phyloP scores from a whole-genome alignment of 2,113 vertebrate species.

The Mobula birostris region DNA sequence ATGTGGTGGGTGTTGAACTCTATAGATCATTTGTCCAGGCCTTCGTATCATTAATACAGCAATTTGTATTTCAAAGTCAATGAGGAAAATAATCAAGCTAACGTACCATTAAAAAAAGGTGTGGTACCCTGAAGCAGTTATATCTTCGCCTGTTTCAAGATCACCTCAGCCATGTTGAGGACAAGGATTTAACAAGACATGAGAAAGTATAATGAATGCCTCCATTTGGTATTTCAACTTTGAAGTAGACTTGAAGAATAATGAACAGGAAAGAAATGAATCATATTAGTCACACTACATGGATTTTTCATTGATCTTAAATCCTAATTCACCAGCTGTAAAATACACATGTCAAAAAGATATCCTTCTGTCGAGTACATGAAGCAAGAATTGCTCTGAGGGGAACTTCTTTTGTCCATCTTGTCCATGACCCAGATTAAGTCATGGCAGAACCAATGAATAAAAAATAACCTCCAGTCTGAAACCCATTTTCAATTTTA shows the following conservation, averaged over 20 bases:
- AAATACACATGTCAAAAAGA: too few relatives aligned
- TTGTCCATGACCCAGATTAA: too few relatives aligned
- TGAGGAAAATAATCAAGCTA: background rate
- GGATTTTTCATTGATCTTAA: background rate
- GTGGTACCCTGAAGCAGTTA: background rate
- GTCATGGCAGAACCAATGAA: too few relatives aligned
- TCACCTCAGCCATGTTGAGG: background rate
- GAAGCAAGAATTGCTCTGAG: background rate
- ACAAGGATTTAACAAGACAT: background rate
- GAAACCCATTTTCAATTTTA: too few relatives aligned
- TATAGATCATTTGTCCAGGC: too few relatives aligned
- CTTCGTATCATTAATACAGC: too few relatives aligned
- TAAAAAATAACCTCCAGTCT: too few relatives aligned
- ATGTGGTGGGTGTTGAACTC: too few relatives aligned
- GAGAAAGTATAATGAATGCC: background rate
- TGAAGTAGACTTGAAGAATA: background rate
- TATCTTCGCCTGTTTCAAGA: background rate
- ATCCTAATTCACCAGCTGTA: background rate
- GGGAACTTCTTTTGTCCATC: background rate
- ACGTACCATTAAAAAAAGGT: background rate
- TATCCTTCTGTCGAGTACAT: background rate
- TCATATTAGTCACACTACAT: background rate
- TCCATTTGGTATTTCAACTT: background rate
- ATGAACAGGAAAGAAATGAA: too few relatives aligned
- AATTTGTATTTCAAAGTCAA: background rate